A percentile compares a stretch with the other conserved stretches of the same genome.
Conservation (phyloP, 2,797 vertebrate species). For the Sebastes taczanowskii region DNA sequence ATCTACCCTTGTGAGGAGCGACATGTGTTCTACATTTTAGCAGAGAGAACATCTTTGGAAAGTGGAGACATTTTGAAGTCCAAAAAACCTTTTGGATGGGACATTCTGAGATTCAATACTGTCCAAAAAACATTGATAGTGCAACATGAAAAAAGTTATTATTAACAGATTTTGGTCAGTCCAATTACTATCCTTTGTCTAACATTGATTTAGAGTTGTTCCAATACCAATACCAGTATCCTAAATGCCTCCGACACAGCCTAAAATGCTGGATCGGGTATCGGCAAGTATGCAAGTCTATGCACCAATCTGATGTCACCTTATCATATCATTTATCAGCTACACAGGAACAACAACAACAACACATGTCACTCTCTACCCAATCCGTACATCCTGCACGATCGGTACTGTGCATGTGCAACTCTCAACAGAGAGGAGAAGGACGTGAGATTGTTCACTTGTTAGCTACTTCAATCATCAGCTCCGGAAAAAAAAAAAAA, state of each 20-base stretch:
- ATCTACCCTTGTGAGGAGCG: background rate
- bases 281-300: background rate
- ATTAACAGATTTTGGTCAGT: background rate
- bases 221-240: background rate
- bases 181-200: background rate
- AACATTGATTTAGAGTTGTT: background rate
- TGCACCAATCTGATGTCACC: background rate
- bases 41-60: background rate
- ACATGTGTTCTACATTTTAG: background rate
- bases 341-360: background rate
- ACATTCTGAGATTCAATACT: background rate
- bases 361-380: too few relatives aligned
- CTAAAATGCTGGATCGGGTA: background rate
- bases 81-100: too few relatives aligned
- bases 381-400: too few relatives aligned
- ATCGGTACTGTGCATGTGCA: too few relatives aligned
- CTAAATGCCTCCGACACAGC: rapidly evolving
- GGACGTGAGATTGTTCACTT: rapidly evolving
- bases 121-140: background rate
- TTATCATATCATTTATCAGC: background rate
- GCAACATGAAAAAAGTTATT: background rate
- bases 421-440: too few relatives aligned
- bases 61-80: background rate
- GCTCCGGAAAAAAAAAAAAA: too few relatives aligned
- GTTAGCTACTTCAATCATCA: too few relatives aligned